phyloP scores from a whole-genome alignment of 2,888 invertebrate genomes.

The Acanthacorydalis orientalis region DNA sequence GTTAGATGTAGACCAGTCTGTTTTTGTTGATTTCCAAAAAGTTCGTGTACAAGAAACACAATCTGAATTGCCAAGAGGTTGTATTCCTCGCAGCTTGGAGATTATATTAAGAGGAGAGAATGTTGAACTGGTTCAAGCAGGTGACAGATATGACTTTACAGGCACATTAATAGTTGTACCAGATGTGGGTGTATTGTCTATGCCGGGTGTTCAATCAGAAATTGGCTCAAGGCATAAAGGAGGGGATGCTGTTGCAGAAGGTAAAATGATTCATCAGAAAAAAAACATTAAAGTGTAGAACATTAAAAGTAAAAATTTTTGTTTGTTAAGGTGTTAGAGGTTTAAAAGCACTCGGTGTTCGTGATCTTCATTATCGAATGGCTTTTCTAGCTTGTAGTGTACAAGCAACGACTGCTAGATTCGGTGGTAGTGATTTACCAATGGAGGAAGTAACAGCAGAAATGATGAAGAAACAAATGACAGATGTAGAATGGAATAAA shows the following conservation, averaged over 20 bases:
- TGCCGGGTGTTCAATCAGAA: constrained; percentile 80
- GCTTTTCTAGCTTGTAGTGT: constrained; percentile 92
- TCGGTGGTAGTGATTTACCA: constrained; percentile 69
- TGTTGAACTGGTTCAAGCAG: constrained; percentile 87
- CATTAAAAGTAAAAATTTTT: too few species aligned
- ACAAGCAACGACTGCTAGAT: constrained; percentile 69
- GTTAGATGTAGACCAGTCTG: constrained; percentile 82
- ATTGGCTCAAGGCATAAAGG: constrained; percentile 54
- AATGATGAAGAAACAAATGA: constrained; percentile 86
- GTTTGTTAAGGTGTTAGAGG: constrained; percentile 55
- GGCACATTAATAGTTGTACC: constrained; percentile 95
- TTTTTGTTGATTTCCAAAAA: constrained; percentile 97
- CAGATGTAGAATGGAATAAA: constrained; percentile 84
- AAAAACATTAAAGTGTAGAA: too few species aligned
- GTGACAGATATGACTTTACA: constrained; percentile 78
- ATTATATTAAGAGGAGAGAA: constrained; percentile 87
- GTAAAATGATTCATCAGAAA: constrained; percentile 29
- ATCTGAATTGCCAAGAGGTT: constrained; percentile 87
- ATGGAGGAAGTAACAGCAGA: constrained; percentile 84
- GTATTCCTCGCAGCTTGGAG: constrained; percentile 92
- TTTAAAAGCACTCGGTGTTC: constrained; percentile 66
- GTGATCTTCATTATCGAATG: constrained; percentile 74
- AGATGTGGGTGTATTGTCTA: constrained; percentile 73
- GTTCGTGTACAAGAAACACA: constrained; percentile 96
- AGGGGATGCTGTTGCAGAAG: constrained; percentile 49